These are phyloP conservation scores for Centropus unirufus DNA, from an alignment of 2,113 vertebrate species.

Conservation along the genomic window DNA sequence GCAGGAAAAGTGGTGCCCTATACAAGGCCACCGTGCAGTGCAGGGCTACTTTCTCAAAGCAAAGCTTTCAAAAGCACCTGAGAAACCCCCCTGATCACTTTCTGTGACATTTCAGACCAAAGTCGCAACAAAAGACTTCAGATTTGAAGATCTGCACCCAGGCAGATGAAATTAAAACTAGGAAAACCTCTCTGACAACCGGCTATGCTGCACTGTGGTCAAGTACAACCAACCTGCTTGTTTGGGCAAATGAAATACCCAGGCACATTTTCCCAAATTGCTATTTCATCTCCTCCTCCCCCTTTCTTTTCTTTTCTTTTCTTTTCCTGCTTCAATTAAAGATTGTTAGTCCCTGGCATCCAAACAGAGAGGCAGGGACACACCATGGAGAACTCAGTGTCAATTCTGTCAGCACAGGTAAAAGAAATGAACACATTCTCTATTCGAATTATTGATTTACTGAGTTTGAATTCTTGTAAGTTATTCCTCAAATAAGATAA, in stretches of 20 bases:
- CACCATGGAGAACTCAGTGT: not conserved
- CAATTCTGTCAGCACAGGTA: not conserved
- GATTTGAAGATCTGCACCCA: not conserved
- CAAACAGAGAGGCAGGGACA: not conserved
- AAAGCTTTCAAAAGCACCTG: not conserved
- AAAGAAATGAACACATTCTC: not conserved
- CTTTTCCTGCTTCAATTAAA: not conserved
- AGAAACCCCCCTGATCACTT: not conserved
- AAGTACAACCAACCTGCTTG: not conserved
- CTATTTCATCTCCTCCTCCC: not conserved
- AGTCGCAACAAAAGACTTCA: not conserved
- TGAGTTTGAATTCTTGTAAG: not conserved
- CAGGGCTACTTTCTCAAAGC: not conserved
- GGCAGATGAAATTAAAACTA: not conserved
- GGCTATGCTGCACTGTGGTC: not conserved
- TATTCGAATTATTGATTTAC: not conserved
- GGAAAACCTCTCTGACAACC: not conserved
- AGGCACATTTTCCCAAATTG: not conserved
- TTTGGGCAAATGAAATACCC: not conserved
- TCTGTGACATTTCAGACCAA: not conserved
- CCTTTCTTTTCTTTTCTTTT: accelerated
- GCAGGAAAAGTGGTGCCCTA: not conserved
- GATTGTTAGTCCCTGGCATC: not conserved
- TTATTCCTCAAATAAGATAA: not conserved
- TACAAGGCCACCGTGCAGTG: not conserved